Evolutionary conservation across 2,797 vertebrate species (phyloP).

Genomic region (Pristis pectinata): DNA sequence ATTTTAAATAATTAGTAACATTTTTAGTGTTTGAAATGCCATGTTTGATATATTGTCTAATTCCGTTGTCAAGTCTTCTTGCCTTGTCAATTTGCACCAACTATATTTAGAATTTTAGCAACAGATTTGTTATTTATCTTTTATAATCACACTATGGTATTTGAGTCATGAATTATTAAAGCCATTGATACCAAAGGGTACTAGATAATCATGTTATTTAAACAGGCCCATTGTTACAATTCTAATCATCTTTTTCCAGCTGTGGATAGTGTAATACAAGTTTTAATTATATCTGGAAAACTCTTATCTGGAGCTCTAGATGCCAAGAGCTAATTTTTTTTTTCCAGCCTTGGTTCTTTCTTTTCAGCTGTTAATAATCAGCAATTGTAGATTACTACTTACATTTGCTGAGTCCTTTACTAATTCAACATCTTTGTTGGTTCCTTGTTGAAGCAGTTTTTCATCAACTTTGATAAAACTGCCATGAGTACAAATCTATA

Average conservation of each 20-base stretch:
- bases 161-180: conserved; percentile 8
- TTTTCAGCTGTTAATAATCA: not conserved
- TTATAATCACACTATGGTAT: not conserved
- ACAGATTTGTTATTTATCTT: not conserved
- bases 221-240: not conserved
- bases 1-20: not conserved
- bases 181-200: not conserved
- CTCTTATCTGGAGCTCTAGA: not conserved
- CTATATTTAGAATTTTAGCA: not conserved
- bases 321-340: not conserved
- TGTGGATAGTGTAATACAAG: not conserved
- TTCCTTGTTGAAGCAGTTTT: not conserved
- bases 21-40: not conserved
- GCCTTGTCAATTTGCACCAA: not conserved
- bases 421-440: not conserved
- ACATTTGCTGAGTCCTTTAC: not conserved
- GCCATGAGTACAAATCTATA: not conserved
- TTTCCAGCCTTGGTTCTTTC: not conserved
- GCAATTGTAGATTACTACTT: not conserved
- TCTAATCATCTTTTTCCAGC: not conserved
- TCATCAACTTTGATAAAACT: not conserved
- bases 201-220: not conserved
- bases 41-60: not conserved
- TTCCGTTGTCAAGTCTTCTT: not conserved
- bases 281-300: not conserved